Base-by-base conservation (phyloP, 1,140 invertebrate species). In the Bactericera cockerelli region DNA sequence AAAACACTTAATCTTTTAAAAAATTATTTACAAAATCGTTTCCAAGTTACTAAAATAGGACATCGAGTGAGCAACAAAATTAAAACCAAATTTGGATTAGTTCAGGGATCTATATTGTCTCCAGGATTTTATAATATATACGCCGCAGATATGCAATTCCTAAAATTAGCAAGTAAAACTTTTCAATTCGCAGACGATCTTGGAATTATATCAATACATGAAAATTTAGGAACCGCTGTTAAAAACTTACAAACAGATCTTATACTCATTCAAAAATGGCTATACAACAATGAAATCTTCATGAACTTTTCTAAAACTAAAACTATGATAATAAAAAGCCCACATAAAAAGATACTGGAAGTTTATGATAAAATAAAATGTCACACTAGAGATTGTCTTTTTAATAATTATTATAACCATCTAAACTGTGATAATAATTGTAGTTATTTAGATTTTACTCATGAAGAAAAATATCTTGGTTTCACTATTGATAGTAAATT, bases 401-500 rank as follows among this genome's bases (percentile, higher is more conserved):
- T n/a, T 6, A 22, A 49, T 49, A 22, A 16, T 19, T 19, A 6
- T 3, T 49, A 49, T 22, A 49, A 31, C 28, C 13, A 6, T 6
- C 4, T 13, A n/a, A n/a, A n/a, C n/a, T n/a, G n/a, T 49, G 42
- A n/a, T n/a, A n/a, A n/a, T 49, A 49, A 49, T 49, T 49, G 42
- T 49, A 3, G 8, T 6, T 3, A 49, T 19, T 22, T 49, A 8
- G 22, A 49, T n/a, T 49, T 10, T 22, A 16, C 4, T 49, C 4
- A 4, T 16, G 42, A 49, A 49, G 42, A 49, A n/a, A 49, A 49
- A 49, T 49, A 49, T n/a, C n/a, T 49, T 4, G 42, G 42, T 16
- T 6, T 49, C 19, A 22, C 19, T 16, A 49, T 49, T 19, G 42
- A 49, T 22, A 19, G 8, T 16, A 49, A n/a, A 10, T 49, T 49